Evolutionary conservation across 2,888 invertebrate genomes (phyloP).

Genomic region (Leptogaster cylindrica): DNA sequence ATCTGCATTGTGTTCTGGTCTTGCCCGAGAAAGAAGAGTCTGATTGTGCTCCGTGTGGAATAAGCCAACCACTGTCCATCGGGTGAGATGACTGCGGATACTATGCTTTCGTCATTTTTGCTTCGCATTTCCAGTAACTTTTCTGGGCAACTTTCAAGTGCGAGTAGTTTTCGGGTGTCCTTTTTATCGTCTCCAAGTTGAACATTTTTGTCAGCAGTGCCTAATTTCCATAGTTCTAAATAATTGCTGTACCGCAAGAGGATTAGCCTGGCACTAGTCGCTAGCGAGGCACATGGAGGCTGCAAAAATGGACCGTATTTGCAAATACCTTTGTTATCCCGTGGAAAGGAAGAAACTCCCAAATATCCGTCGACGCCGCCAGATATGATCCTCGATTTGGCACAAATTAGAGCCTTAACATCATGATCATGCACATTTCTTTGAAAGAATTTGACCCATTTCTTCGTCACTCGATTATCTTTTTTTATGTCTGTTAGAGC

Average conservation of each 20-base stretch:
- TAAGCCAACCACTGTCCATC: constrained; percentile 77
- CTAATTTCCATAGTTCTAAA: constrained; percentile 72
- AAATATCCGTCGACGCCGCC: constrained; percentile 83
- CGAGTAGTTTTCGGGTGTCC: constrained; percentile 45
- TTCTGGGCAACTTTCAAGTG: constrained; percentile 64
- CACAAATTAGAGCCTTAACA: constrained; percentile 74
- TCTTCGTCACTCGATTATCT: constrained; percentile 64
- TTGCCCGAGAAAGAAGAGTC: constrained; percentile 64
- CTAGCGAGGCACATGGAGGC: constrained; percentile 65
- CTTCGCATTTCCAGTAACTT: constrained; percentile 74
- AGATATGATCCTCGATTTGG: constrained; percentile 71
- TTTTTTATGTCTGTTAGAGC: constrained; percentile 69
- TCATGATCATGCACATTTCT: constrained; percentile 86
- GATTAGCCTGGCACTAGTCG: constrained; percentile 65
- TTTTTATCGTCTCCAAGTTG: constrained; percentile 49
- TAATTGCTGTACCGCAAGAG: constrained; percentile 68
- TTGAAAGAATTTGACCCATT: constrained; percentile 84
- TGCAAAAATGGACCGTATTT: constrained; percentile 77
- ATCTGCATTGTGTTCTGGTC: constrained; percentile 47
- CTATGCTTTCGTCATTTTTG: constrained; percentile 70
- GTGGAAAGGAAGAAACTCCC: constrained; percentile 72
- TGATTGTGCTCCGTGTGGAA: constrained; percentile 71
- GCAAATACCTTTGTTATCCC: constrained; percentile 63
- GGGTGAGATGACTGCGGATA: constrained; percentile 73
- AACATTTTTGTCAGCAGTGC: constrained; percentile 52